Percentiles rank a stretch among this genome's conserved stretches.
Evolutionary conservation across 2,113 vertebrate genomes (phyloP).

Genomic region (Cynoglossus semilaevis): DNA sequence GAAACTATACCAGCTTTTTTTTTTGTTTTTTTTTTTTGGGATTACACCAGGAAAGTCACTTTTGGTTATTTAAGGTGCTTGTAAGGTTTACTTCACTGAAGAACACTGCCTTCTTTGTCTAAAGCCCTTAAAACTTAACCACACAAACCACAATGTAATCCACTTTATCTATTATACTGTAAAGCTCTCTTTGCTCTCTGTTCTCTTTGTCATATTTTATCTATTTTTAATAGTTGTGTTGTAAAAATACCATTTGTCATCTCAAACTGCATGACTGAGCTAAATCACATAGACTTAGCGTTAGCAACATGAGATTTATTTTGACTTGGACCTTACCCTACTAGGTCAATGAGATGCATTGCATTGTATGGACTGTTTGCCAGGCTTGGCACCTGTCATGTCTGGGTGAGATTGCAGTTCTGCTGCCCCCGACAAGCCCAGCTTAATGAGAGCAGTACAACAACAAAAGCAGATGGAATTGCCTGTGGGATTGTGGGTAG

Average conservation of each 20-base stretch:
- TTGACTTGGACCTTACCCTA: slow-evolving; percentile 55
- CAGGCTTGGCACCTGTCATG: slow-evolving; percentile 58
- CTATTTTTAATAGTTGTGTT: slow-evolving; percentile 5
- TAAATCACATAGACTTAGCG: neutral
- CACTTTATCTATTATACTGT: neutral
- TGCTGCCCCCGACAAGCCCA: slow-evolving; percentile 35
- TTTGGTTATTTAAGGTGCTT: slow-evolving; percentile 25
- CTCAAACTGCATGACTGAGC: no score
- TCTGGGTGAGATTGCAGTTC: slow-evolving; percentile 45
- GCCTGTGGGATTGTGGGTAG: slow-evolving; percentile 69
- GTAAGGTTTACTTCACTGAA: slow-evolving; percentile 9
- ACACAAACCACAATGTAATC: neutral
- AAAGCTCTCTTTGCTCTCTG: slow-evolving; percentile 8
- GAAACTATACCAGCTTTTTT: slow-evolving; percentile 5
- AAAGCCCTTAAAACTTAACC: slow-evolving; percentile 12
- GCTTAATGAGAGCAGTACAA: slow-evolving; percentile 66
- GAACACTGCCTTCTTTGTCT: slow-evolving; percentile 39
- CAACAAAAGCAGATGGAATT: slow-evolving; percentile 70
- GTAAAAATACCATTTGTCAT: slow-evolving; percentile 1
- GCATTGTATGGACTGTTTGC: slow-evolving; percentile 41
- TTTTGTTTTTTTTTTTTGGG: slow-evolving; percentile 45
- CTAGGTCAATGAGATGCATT: slow-evolving; percentile 60
- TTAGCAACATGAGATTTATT: slow-evolving; percentile 35
- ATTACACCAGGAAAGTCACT: slow-evolving; percentile 15
- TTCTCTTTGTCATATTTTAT: neutral